Evolutionary conservation across 2,888 invertebrate genomes (phyloP), one percentile per base, ranked within the genome.

Genomic region (Lasiommata megera): DNA sequence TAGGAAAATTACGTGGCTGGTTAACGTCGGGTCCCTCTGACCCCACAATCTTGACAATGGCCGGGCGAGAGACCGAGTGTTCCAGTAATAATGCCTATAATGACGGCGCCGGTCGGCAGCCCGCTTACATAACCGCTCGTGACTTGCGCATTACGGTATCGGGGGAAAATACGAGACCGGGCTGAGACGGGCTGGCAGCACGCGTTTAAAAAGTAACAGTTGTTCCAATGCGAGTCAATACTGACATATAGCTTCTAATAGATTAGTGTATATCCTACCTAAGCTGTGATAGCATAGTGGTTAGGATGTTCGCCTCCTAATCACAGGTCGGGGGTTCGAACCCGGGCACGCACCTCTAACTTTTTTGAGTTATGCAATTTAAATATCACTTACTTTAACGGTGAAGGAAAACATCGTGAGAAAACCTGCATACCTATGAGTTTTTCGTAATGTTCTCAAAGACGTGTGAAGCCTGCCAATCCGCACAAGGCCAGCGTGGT

Each of bases 11-110:
- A 86, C 82, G 79, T 64, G 81, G 82, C 79, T 83, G 74, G 79
- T 77, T 76, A 80, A 79, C 80, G 73, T 76, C 67, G 74, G 81
- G 78, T 78, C 79, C 70, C 66, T 68, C 84, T 88, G 89, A 89
- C 88, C 89, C 88, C 84, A 82, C 88, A 89, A 90, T 89, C 89
- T 90, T 88, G 88, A 88, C 90, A 89, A 88, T 88, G 88, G 87
- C 82, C 76, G 74, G 72, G 72, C 77, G 75, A 75, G 74, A 76
- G 80, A 72, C 58, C 66, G 79, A 79, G 82, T 82, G 82, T 83
- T 84, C 84, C 81, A 78, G 77, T 79, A 81, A 79, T 84, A 84
- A 88, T 87, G 80, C 76, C 83, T 84, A 88, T 89, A 89, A 88
- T 88, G 87, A 84, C 80, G 81, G 77, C 78, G 79, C 79, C 77